phyloP scores from a whole-genome alignment of 1,140 invertebrate species.

The Trichonephila clavipes region DNA sequence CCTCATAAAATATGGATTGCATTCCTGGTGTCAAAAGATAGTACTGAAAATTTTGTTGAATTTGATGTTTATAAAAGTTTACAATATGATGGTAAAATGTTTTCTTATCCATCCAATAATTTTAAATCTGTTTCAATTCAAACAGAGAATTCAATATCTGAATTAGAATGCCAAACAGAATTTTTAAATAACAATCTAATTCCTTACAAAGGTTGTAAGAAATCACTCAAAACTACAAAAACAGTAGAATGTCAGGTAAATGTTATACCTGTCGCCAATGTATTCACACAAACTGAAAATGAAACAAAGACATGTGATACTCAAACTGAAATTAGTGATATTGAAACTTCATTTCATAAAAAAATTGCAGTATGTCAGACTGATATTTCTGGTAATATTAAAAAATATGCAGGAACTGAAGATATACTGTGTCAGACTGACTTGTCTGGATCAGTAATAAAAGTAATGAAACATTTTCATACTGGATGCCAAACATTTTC shows the following conservation, averaged over 20 bases:
- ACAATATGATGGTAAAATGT: not conserved
- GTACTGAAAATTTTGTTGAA: not conserved
- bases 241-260: not conserved
- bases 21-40: slow-evolving; percentile 5
- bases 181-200: not conserved
- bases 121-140: not conserved
- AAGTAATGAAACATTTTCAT: not conserved
- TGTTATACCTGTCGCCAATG: not conserved
- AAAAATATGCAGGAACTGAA: not conserved
- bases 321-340: not conserved
- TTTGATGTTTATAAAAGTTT: not conserved
- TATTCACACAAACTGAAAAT: not conserved
- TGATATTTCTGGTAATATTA: not conserved
- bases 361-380: not conserved
- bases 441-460: not conserved
- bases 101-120: not conserved
- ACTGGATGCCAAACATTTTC: slow-evolving; percentile 4
- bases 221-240: not conserved
- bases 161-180: not conserved
- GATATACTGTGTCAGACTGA: no score
- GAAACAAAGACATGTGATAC: no score
- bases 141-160: not conserved
- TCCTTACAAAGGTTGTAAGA: not conserved
- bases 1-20: slow-evolving; percentile 11
- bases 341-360: not conserved